Conservation (phyloP, 2,113 vertebrate species). For the Phyllostomus hastatus region DNA sequence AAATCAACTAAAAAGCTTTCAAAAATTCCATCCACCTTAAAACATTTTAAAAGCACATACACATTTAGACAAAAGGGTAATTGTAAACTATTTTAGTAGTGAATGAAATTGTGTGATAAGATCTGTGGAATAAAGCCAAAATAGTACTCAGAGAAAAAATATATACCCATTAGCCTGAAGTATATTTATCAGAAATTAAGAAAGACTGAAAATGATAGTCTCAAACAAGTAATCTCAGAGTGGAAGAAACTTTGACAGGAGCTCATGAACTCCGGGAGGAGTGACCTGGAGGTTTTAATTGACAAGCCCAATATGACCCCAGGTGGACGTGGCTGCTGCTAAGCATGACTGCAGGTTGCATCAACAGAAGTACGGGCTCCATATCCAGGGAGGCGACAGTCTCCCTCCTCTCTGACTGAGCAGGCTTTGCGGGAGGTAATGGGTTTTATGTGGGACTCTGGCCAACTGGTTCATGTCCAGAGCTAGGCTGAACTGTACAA, state of each 20-base stretch:
- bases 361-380: not conserved
- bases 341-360: not conserved
- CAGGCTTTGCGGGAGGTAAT: not conserved
- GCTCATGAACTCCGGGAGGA: not conserved
- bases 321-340: not conserved
- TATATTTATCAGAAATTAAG: not conserved
- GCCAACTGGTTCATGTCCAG: not conserved
- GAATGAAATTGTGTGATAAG: not conserved
- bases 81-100: not conserved
- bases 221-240: not conserved
- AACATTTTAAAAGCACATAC: not conserved
- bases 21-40: not conserved
- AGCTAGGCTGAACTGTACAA: not conserved
- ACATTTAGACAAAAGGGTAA: not conserved
- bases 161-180: not conserved
- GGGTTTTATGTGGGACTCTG: not conserved
- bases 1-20: not conserved
- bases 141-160: not conserved
- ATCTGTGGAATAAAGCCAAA: not conserved
- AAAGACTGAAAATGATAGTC: not conserved
- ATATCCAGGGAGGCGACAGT: not conserved
- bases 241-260: not conserved
- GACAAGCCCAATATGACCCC: not conserved
- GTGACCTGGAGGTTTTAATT: not conserved
- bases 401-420: not conserved